A percentile compares a stretch with the other conserved stretches of the same genome.
Conservation (phyloP, 2,888 invertebrate species). For the Ormia ochracea region DNA sequence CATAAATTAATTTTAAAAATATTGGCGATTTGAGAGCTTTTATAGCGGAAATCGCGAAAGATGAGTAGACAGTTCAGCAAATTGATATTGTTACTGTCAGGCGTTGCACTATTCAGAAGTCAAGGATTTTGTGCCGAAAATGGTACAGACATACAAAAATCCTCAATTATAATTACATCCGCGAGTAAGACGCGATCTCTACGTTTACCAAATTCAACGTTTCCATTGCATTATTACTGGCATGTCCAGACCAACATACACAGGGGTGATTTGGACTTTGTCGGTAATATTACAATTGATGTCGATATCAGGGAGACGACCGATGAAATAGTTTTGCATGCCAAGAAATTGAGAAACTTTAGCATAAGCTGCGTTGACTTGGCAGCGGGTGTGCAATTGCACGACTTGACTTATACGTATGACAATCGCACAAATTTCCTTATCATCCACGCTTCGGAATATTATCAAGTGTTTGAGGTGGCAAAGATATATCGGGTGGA, state of each 20-base stretch:
- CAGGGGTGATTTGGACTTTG: constrained; percentile 66
- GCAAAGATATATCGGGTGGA: constrained; percentile 71
- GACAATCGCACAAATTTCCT: constrained; percentile 67
- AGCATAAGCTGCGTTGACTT: constrained; percentile 68
- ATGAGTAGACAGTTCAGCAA: not conserved
- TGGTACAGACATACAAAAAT: not conserved
- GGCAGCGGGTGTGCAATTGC: constrained; percentile 63
- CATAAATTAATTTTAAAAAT: not conserved
- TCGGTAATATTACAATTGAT: constrained; percentile 72
- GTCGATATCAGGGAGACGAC: constrained; percentile 69
- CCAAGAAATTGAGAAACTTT: constrained; percentile 68
- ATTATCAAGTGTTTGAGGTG: constrained; percentile 70
- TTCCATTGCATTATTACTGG: constrained; percentile 79
- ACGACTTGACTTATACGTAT: constrained; percentile 68
- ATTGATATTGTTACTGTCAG: constrained; percentile 2
- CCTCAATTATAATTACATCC: not conserved
- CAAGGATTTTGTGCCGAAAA: constrained; percentile 28
- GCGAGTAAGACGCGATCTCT: constrained; percentile 66
- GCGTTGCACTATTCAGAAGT: not conserved
- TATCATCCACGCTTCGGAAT: constrained; percentile 68
- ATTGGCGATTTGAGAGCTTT: constrained; percentile 4
- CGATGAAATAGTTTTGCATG: constrained; percentile 73
- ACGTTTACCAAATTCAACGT: constrained; percentile 79
- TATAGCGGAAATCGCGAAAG: not conserved
- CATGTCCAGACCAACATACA: constrained; percentile 71